Evolutionary conservation across 1,140 invertebrate genomes (phyloP), one percentile per base, ranked within the genome.

Genomic region (Formica selysi): DNA sequence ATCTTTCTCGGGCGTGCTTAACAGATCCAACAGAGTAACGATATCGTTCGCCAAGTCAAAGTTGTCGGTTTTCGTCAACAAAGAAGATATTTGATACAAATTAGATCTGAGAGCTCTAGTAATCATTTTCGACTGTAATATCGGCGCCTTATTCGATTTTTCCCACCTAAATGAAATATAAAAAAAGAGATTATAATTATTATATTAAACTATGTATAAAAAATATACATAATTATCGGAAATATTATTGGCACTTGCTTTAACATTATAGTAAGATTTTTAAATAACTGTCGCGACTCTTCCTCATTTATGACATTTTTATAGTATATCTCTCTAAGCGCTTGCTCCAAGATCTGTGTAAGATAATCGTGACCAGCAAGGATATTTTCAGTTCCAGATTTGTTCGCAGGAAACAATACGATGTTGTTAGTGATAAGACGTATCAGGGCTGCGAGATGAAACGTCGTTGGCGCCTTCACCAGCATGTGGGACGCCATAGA

Each of bases 311-410:
- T n/a, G 6, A 79, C 61, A 29, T 61, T 86, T 2, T 87, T 88
- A 73, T 94, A 94, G n/a, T 94, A 92, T 26, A 94, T 92, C 57
- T 94, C 94, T 80, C 93, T 88, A 1, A 95, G 76, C 4, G 93
- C 93, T 88, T 96, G 95, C 62, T 96, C 95, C 0, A 96, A 85
- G 7, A 96, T 94, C 74, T 96, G 94, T 2, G 95, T 93, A 84
- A 96, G 96, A 90, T 96, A 95, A n/a, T 95, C 95, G 7, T 95
- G 86, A 67, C 86, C 85, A 0, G 89, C 83, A 3, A 96, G 62
- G 0, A 93, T 92, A 92, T 95, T 96, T 87, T 96, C 94, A 0
- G 93, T 92, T 22, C 95, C 95, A 0, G 93, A 92, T 29, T 95
- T 96, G 51, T 95, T 95, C 1, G 92, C 86, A 0, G 95, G 94